These are phyloP conservation scores for Catalaphyllia jardinei DNA, from an alignment of 64 coral and sea anemone genomes.

Conservation along the genomic window DNA sequence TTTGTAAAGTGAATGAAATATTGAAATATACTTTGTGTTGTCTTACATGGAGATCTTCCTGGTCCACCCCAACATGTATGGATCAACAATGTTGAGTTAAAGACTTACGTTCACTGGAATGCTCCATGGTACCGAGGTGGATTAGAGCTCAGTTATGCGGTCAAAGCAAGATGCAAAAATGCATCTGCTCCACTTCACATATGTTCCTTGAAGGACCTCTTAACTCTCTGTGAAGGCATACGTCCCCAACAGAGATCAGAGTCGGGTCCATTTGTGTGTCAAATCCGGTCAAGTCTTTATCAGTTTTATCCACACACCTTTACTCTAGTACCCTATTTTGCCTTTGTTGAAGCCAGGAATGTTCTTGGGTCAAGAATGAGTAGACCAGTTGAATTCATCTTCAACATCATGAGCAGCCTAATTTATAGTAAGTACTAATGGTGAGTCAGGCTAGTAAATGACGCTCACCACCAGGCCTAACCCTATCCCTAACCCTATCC, in stretches of 20 bases:
- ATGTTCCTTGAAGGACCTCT: background rate
- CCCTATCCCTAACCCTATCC: too few relatives aligned
- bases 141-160: background rate
- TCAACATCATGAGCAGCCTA: background rate
- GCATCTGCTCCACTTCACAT: background rate
- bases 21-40: background rate
- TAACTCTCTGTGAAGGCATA: background rate
- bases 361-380: background rate
- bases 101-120: slow-evolving; percentile 18
- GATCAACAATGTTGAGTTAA: slow-evolving; percentile 24
- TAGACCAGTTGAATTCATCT: background rate
- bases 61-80: slow-evolving; percentile 18
- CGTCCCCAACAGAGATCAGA: background rate
- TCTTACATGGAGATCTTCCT: slow-evolving; percentile 16
- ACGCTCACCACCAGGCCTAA: too few relatives aligned
- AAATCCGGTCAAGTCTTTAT: background rate
- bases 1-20: too few relatives aligned
- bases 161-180: slow-evolving; percentile 37
- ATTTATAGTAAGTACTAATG: background rate
- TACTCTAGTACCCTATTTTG: background rate
- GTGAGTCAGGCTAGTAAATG: too few relatives aligned
- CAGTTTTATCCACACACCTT: too few relatives aligned
- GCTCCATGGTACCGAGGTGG: background rate
- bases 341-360: slow-evolving; percentile 29
- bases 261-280: background rate